These are phyloP conservation scores for Sphecodes monilicornis DNA, from an alignment of 2,888 invertebrate species.

Conservation along the genomic window DNA sequence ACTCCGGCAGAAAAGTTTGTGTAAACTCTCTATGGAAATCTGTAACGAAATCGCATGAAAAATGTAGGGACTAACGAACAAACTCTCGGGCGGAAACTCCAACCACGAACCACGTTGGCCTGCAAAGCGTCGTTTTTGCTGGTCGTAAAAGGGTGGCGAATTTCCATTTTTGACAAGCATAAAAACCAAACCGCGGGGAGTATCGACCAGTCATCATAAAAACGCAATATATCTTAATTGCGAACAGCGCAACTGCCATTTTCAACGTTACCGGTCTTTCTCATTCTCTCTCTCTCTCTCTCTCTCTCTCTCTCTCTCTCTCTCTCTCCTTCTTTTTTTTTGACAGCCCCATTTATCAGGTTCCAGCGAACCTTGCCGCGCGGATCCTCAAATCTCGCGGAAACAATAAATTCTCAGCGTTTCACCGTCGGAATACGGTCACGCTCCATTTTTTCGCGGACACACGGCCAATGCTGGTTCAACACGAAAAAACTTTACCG, in stretches of 20 bases:
- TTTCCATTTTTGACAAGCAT: constrained; percentile 48
- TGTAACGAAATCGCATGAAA: constrained; percentile 5
- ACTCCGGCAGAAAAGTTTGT: not conserved
- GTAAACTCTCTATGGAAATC: constrained; percentile 7
- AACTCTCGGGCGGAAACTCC: constrained; percentile 1
- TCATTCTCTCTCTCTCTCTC: not conserved
- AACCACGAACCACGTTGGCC: not conserved
- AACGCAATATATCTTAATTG: constrained; percentile 47
- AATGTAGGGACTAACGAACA: not conserved
- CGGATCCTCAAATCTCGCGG: constrained; percentile 33
- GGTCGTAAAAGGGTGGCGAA: not conserved
- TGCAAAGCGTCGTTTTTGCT: not conserved
- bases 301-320: not conserved
- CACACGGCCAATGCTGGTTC: not conserved
- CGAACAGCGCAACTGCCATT: constrained; percentile 14
- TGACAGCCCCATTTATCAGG: constrained; percentile 50
- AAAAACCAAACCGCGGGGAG: constrained; percentile 17
- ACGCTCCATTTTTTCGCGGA: not conserved
- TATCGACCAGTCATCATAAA: constrained; percentile 14
- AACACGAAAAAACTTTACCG: not conserved
- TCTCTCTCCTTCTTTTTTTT: constrained; percentile 12
- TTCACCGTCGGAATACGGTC: constrained; percentile 13
- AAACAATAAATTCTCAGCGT: constrained; percentile 48
- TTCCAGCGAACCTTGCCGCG: constrained; percentile 25
- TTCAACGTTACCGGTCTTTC: not conserved